phyloP scores from a whole-genome alignment of 2,888 invertebrate species.

The Tetanocera ferruginea region DNA sequence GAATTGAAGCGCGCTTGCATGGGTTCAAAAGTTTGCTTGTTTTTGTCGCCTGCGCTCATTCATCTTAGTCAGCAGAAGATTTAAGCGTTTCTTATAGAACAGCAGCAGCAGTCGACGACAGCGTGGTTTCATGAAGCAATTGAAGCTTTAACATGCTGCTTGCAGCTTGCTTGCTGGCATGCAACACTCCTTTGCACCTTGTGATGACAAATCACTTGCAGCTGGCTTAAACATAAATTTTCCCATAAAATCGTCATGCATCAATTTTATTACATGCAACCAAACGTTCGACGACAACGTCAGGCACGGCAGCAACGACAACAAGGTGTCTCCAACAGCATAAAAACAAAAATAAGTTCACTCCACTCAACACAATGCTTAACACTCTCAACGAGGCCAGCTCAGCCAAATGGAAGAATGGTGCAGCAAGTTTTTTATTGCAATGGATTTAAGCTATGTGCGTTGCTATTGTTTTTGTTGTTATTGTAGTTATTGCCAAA shows the following conservation, averaged over 20 bases:
- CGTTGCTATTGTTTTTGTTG: neutral
- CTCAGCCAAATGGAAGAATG: neutral
- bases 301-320: neutral
- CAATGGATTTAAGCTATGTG: neutral
- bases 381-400: neutral
- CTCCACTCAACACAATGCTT: neutral
- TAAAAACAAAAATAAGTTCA: neutral
- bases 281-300: neutral
- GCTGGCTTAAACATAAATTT: slow-evolving; percentile 33
- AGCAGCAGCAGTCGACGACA: neutral
- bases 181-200: neutral
- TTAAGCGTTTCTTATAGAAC: neutral
- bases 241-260: slow-evolving; percentile 26
- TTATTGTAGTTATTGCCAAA: neutral
- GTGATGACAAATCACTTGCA: slow-evolving; percentile 35
- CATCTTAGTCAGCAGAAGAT: neutral
- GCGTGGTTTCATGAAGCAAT: neutral
- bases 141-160: neutral
- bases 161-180: neutral
- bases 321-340: neutral
- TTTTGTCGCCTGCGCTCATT: neutral
- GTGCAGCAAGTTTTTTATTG: no score
- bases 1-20: neutral
- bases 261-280: slow-evolving; percentile 10
- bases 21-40: neutral